These are phyloP conservation scores for Pollenia amentaria DNA, from an alignment of 2,888 invertebrate genomes.

Conservation along the genomic window DNA sequence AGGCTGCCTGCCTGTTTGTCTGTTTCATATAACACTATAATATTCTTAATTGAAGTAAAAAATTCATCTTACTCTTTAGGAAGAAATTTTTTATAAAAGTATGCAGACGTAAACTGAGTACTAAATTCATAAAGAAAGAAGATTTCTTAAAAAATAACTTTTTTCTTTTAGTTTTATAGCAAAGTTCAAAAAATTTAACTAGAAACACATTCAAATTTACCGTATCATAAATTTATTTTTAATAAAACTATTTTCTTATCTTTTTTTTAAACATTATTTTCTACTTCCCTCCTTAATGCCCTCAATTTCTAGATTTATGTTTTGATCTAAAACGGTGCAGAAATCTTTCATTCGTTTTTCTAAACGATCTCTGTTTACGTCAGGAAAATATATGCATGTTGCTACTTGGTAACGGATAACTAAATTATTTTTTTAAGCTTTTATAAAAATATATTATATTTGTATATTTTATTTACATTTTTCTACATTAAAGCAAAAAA, in stretches of 20 bases:
- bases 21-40: background rate
- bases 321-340: no score
- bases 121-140: no score
- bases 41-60: background rate
- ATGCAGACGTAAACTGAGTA: no score
- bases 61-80: background rate
- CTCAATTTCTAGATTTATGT: background rate
- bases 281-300: background rate
- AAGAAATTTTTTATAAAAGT: background rate
- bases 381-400: no score
- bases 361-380: no score
- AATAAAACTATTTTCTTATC: background rate
- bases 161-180: background rate
- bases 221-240: background rate
- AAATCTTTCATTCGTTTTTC: no score
- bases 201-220: background rate
- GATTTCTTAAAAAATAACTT: no score
- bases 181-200: slow-evolving; percentile 9
- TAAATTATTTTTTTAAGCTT: no score
- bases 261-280: background rate
- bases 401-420: no score
- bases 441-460: no score
- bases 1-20: background rate
- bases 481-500: no score
- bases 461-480: no score